Conservation (phyloP, 2,797 vertebrate genomes). For the Aldrovandia affinis region DNA sequence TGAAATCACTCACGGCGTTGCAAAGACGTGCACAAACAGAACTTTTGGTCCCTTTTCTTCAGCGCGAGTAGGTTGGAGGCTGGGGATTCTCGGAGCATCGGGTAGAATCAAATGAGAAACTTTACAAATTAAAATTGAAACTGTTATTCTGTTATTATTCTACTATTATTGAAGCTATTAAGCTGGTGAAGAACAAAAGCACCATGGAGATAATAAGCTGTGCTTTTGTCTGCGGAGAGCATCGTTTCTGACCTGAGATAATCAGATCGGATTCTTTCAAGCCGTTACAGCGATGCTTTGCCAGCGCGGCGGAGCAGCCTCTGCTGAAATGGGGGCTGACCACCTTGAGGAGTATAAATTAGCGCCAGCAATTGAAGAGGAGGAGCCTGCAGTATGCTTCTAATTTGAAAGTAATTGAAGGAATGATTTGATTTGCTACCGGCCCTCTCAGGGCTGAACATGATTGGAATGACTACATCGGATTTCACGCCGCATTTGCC, state of each 20-base stretch:
- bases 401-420: slow-evolving; percentile 18
- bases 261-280: no score
- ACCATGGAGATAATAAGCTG: background rate
- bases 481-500: background rate
- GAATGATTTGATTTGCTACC: slow-evolving; percentile 14
- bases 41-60: background rate
- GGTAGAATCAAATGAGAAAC: background rate
- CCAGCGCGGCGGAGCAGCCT: background rate
- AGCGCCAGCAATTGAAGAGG: background rate
- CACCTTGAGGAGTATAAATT: background rate
- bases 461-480: slow-evolving; percentile 8
- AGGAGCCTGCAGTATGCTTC: background rate
- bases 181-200: no score
- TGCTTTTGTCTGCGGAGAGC: no score
- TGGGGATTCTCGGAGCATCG: background rate
- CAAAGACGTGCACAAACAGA: background rate
- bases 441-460: background rate
- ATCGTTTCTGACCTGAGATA: no score
- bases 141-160: no score
- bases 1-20: background rate
- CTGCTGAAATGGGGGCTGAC: background rate
- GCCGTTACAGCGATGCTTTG: no score
- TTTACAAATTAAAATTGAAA: no score
- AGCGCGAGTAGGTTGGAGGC: background rate
- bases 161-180: no score